Evolutionary conservation across 2,797 vertebrate genomes (phyloP), one percentile per base, ranked within the genome.

Genomic region (Eospalax fontanierii): DNA sequence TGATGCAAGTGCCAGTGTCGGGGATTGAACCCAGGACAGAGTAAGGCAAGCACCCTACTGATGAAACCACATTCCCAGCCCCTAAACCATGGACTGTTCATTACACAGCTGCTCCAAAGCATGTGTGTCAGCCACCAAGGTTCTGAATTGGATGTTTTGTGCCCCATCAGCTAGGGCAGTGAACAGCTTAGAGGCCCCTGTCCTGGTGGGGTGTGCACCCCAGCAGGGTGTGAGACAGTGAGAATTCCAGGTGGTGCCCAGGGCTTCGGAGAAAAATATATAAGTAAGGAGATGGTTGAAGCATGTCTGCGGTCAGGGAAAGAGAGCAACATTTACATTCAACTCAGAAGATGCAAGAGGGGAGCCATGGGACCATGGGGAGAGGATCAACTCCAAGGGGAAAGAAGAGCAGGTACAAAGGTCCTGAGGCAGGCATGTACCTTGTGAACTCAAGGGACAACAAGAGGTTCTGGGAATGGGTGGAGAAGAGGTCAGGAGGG

Each of bases 341-440:
- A 73, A 3, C 35, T 9, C 12, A 33, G 59, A n/a, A 50, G 28
- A 18, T 46, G 35, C 10, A 7, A 46, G n/a, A 15, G 15, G 16
- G 18, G 18, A 74, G 59, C 28, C 76, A 10, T 7, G 70, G 50
- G 57, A 38, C 22, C 14, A 10, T 4, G 24, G 61, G 43, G 22
- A 4, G 8, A 54, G n/a, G 89, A 19, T 26, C 9, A 7, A 40
- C 6, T 76, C 57, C 28, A 63, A 19, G 2, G 12, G 7, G 19
- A 43, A 7, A 22, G 71, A n/a, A 87, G 57, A 26, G 84, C 68
- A 71, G 6, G 50, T 63, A 54, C 66, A 65, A 70, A 89, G 68
- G 94, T 63, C 73, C 86, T 50, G 73, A 19, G 71, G 74, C 84
- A 89, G 89, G 21, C 59, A 26, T 12, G 83, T 71, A 18, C 57